Evolutionary conservation across 2,888 invertebrate species (phyloP).

Genomic region (Mongoloraphidia duomilia): DNA sequence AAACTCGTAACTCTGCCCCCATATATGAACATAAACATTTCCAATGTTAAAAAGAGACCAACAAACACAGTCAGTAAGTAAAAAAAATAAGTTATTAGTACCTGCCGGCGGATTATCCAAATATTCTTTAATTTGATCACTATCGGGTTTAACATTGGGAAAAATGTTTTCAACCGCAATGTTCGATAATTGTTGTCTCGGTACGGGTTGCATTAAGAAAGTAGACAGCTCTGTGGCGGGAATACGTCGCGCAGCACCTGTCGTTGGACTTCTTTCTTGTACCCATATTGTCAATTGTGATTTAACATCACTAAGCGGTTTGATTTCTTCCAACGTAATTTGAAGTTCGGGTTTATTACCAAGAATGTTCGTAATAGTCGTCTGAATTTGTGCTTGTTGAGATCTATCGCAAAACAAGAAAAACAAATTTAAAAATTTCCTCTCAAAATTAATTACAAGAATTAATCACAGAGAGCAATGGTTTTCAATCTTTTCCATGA

Average conservation of each 20-base stretch:
- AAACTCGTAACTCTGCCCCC: too few species aligned
- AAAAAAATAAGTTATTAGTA: constrained; percentile 16
- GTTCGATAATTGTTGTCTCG: constrained; percentile 55
- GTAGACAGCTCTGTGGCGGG: constrained; percentile 56
- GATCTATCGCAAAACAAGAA: constrained; percentile 30
- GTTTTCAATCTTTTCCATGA: too few species aligned
- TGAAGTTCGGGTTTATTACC: constrained; percentile 75
- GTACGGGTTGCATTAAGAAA: constrained; percentile 53
- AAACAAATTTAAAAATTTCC: too few species aligned
- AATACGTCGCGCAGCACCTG: constrained; percentile 50
- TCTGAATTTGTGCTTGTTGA: constrained; percentile 51
- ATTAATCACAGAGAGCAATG: too few species aligned
- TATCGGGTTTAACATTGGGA: constrained; percentile 61
- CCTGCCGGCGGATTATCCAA: constrained; percentile 77
- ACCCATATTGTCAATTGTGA: constrained; percentile 60
- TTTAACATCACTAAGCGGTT: constrained; percentile 63
- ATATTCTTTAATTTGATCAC: constrained; percentile 72
- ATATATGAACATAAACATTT: too few species aligned
- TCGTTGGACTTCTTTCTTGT: constrained; percentile 46
- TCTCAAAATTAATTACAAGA: too few species aligned
- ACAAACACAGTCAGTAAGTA: not conserved
- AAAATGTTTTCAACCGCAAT: constrained; percentile 58
- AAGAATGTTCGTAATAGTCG: constrained; percentile 50
- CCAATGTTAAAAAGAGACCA: too few species aligned
- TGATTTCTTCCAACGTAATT: constrained; percentile 62